A percentile compares a stretch with the other conserved stretches of the same genome.
Evolutionary conservation across 2,797 vertebrate genomes (phyloP).

Genomic region (Chaetophractus vellerosus): DNA sequence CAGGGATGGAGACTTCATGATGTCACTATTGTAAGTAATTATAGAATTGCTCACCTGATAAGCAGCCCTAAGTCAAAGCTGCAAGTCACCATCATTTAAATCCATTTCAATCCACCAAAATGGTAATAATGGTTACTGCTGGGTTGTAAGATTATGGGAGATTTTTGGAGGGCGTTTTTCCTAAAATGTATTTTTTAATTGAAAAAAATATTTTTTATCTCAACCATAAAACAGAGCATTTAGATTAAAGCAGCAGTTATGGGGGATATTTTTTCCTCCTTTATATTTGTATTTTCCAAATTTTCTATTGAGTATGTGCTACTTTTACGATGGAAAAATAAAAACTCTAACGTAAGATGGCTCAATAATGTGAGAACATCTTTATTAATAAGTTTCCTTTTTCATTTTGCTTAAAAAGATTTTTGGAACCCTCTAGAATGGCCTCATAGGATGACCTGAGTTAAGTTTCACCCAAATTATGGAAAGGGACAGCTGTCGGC

Average conservation of each 20-base stretch:
- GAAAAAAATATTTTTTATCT: slow-evolving; percentile 52
- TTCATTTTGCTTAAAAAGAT: slow-evolving; percentile 30
- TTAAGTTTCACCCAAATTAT: slow-evolving; percentile 48
- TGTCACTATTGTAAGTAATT: not conserved
- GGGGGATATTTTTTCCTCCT: slow-evolving; percentile 19
- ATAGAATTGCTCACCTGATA: not conserved
- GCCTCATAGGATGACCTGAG: slow-evolving; percentile 14
- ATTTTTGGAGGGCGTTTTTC: not conserved
- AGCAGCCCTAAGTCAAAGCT: not conserved
- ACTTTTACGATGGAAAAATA: slow-evolving; percentile 44
- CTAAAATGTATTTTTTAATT: slow-evolving; percentile 57
- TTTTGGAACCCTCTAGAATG: not conserved
- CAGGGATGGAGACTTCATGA: not conserved
- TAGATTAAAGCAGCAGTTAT: slow-evolving; percentile 52
- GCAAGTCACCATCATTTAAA: slow-evolving; percentile 40
- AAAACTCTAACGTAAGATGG: slow-evolving; percentile 14
- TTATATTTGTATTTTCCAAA: slow-evolving; percentile 53
- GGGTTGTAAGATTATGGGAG: not conserved
- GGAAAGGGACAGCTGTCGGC: not conserved
- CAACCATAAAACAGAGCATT: slow-evolving; percentile 33
- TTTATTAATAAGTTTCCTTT: slow-evolving; percentile 47
- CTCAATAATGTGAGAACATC: slow-evolving; percentile 20
- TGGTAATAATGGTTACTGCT: slow-evolving; percentile 45
- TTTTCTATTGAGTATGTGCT: slow-evolving; percentile 1
- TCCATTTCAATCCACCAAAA: slow-evolving; percentile 36